phyloP scores from a whole-genome alignment of 2,113 vertebrate species.

The Planiliza haematocheilus region DNA sequence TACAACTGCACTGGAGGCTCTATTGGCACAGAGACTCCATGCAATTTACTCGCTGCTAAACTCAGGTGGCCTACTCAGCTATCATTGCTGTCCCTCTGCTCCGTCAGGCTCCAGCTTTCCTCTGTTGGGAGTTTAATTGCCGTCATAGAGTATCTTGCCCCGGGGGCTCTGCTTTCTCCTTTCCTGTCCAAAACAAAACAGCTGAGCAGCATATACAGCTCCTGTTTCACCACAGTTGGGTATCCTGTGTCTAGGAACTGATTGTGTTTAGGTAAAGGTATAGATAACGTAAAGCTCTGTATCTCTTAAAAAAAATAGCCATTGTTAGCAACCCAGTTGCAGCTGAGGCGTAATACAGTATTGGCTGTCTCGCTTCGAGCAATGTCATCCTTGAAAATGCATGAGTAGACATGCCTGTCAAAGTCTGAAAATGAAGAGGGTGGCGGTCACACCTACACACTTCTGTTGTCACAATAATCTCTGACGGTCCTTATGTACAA shows the following conservation, averaged over 20 bases:
- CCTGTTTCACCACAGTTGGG: slow-evolving; percentile 37
- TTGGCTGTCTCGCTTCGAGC: neutral
- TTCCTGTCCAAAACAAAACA: slow-evolving; percentile 61
- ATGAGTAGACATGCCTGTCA: slow-evolving; percentile 32
- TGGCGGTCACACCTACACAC: slow-evolving; percentile 46
- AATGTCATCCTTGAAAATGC: slow-evolving; percentile 1
- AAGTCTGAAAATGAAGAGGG: slow-evolving; percentile 31
- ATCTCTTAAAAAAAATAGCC: neutral
- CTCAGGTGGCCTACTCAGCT: slow-evolving; percentile 11
- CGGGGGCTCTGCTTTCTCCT: slow-evolving; percentile 56
- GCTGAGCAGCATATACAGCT: slow-evolving; percentile 30
- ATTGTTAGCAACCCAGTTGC: neutral
- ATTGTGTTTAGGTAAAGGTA: slow-evolving; percentile 22
- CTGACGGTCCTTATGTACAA: slow-evolving; percentile 6
- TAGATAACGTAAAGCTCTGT: slow-evolving; percentile 9
- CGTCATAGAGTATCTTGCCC: slow-evolving; percentile 16
- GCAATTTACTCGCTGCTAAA: neutral
- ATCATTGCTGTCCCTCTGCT: slow-evolving; percentile 3
- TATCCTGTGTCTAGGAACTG: slow-evolving; percentile 38
- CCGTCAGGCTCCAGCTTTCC: slow-evolving; percentile 24
- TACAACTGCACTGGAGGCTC: neutral
- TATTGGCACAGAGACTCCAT: neutral
- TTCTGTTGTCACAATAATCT: slow-evolving; percentile 44
- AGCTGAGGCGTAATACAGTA: neutral
- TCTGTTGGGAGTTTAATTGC: slow-evolving; percentile 44